Conservation (phyloP, 1,140 invertebrate genomes). For the Medauroidea extradentata region DNA sequence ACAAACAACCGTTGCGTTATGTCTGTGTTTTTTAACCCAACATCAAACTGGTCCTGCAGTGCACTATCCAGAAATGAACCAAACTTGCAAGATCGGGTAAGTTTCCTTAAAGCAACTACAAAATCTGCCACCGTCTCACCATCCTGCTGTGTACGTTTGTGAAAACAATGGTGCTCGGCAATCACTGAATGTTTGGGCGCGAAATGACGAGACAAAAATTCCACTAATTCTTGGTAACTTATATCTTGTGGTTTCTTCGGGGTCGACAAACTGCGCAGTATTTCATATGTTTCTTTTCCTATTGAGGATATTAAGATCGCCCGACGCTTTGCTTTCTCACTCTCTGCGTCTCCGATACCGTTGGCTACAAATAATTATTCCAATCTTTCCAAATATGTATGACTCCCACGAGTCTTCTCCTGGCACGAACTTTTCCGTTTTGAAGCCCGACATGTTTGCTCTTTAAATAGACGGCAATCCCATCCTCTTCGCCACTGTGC, state of each 20-base stretch:
- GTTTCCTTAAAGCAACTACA: neutral
- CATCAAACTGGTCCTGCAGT: neutral
- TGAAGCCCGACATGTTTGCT: too few relatives aligned
- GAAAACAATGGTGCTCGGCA: neutral
- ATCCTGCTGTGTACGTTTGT: neutral
- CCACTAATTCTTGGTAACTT: neutral
- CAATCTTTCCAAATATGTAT: neutral
- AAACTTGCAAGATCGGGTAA: neutral
- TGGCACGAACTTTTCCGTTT: too few relatives aligned
- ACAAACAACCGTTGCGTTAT: neutral
- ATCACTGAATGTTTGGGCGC: neutral
- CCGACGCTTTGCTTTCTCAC: neutral
- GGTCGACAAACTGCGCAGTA: neutral
- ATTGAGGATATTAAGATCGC: neutral
- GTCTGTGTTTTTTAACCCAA: neutral
- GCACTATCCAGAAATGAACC: neutral
- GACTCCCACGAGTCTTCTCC: constrained; percentile 1
- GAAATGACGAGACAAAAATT: neutral
- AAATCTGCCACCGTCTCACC: neutral
- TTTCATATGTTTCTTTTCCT: neutral
- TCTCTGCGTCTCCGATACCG: neutral
- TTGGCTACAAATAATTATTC: neutral
- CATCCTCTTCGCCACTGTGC: too few relatives aligned
- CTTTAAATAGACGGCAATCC: too few relatives aligned
- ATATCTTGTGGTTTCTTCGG: neutral